These are phyloP conservation scores for Petrocephalus schoutedeni DNA, from an alignment of 2,797 vertebrate genomes.

Conservation along the genomic window DNA sequence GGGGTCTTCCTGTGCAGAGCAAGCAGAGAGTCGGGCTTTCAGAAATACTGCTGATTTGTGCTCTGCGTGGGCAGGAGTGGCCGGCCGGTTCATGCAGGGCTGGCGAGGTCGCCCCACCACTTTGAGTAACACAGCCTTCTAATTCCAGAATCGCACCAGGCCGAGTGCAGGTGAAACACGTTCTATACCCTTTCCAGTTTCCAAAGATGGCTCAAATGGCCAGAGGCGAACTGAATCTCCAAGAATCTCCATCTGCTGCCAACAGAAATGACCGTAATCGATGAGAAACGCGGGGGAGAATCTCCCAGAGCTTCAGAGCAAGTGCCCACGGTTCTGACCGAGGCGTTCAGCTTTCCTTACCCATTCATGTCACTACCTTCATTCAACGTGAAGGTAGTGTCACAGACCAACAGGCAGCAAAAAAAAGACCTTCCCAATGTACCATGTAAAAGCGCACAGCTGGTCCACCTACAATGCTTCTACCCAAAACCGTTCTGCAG, in stretches of 20 bases:
- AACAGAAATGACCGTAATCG: not conserved
- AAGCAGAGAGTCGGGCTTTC: not conserved
- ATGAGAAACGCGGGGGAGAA: not conserved
- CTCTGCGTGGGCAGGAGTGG: not conserved
- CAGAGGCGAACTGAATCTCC: not conserved
- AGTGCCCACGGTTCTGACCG: not conserved
- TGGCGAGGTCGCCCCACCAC: not conserved
- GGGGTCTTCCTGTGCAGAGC: not conserved
- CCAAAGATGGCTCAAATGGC: not conserved
- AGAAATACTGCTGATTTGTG: not conserved
- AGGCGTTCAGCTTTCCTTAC: not conserved
- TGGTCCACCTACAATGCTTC: not conserved
- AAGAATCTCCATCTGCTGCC: not conserved
- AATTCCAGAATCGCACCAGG: not conserved
- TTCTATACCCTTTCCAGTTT: not conserved
- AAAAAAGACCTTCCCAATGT: not conserved
- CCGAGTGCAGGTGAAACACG: not conserved
- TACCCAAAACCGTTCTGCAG: not conserved
- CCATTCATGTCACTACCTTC: not conserved
- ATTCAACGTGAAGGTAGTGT: not conserved
- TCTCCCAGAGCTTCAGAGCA: not conserved
- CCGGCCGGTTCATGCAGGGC: not conserved
- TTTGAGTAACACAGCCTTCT: not conserved
- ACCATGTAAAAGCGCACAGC: not conserved
- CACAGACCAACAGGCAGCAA: not conserved